Percentiles rank a stretch among this genome's conserved stretches.
Evolutionary conservation across 2,797 vertebrate species (phyloP).

Genomic region (Neosilurus mollespiculum): DNA sequence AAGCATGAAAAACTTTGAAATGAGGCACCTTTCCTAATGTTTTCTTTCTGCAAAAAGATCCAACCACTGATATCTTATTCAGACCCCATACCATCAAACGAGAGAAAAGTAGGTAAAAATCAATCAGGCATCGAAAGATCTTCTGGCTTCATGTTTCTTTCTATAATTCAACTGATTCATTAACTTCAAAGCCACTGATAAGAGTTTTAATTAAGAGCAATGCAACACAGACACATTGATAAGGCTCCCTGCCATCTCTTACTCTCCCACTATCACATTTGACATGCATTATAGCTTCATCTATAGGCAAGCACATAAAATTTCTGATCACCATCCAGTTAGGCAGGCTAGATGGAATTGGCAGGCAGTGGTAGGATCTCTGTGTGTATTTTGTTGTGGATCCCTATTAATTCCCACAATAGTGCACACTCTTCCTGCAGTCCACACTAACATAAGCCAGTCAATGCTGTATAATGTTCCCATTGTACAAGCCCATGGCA

Average conservation of each 20-base stretch:
- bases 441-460: constrained; percentile 15
- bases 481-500: neutral
- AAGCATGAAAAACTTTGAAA: neutral
- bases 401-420: constrained; percentile 31
- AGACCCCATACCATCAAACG: constrained; percentile 34
- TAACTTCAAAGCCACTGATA: constrained; percentile 96
- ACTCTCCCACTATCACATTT: constrained; percentile 34
- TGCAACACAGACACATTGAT: constrained; percentile 77
- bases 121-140: constrained; percentile 62
- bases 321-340: constrained; percentile 27
- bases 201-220: constrained; percentile 95
- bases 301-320: constrained; percentile 18
- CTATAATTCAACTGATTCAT: constrained; percentile 86
- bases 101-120: constrained; percentile 66
- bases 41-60: neutral
- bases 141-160: constrained; percentile 53
- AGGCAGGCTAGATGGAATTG: constrained; percentile 10
- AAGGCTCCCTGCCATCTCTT: constrained; percentile 64
- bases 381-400: constrained; percentile 9
- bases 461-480: constrained; percentile 34
- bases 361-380: neutral
- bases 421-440: constrained; percentile 13
- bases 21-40: neutral
- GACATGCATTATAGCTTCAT: constrained; percentile 24
- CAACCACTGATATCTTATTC: neutral